These are phyloP conservation scores for Dicerorhinus sumatrensis DNA, from an alignment of 2,113 vertebrate genomes.

Conservation along the genomic window DNA sequence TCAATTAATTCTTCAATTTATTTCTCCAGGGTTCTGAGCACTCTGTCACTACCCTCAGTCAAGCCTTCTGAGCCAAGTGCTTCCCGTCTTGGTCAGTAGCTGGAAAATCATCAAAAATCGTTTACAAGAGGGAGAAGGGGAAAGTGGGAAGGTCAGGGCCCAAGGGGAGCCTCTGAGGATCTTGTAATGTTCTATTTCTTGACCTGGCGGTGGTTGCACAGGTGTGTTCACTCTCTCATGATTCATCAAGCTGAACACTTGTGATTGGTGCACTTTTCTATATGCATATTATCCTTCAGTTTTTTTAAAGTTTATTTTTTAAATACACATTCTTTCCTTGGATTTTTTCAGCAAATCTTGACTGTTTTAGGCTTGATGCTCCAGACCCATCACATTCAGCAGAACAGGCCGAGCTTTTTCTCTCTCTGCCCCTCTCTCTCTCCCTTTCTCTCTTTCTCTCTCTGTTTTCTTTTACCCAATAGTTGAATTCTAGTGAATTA, in stretches of 20 bases:
- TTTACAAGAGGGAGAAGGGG: neutral
- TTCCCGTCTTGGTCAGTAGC: neutral
- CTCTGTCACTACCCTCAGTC: neutral
- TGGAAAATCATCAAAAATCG: neutral
- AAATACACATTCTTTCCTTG: slow-evolving; percentile 6
- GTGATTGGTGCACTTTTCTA: neutral
- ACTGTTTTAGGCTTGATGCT: neutral
- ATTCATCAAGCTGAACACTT: neutral
- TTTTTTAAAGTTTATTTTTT: slow-evolving; percentile 10
- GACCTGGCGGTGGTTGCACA: neutral
- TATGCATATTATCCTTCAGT: neutral
- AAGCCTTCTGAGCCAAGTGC: neutral
- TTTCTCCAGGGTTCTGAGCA: neutral
- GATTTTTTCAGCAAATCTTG: neutral
- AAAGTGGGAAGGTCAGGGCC: too few relatives aligned
- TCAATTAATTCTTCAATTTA: neutral
- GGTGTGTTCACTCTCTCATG: neutral
- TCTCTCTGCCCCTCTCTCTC: too few relatives aligned
- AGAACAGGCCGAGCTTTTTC: neutral
- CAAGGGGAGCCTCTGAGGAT: neutral
- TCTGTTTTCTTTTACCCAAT: neutral
- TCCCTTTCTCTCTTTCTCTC: neutral
- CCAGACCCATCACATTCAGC: neutral
- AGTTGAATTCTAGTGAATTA: neutral
- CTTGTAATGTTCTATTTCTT: neutral